phyloP scores from a whole-genome alignment of 2,797 vertebrate genomes.

The Lutjanus campechanus region DNA sequence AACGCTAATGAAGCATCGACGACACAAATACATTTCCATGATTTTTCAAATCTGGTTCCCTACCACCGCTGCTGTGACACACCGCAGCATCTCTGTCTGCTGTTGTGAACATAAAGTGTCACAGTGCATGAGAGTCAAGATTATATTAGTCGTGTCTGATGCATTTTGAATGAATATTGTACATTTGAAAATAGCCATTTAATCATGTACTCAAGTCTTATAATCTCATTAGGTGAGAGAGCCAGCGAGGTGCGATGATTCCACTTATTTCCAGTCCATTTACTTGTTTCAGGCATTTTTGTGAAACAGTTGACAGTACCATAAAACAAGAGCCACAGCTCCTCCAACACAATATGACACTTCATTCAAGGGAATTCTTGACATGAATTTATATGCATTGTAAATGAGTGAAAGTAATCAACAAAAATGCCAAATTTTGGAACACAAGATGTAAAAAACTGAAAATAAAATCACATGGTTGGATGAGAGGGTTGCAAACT shows the following conservation, averaged over 20 bases:
- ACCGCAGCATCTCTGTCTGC: constrained; percentile 1
- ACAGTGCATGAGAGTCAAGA: constrained; percentile 4
- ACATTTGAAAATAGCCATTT: constrained; percentile 18
- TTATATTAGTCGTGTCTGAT: background rate
- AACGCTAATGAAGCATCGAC: constrained; percentile 80
- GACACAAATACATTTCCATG: constrained; percentile 69
- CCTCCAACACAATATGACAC: background rate
- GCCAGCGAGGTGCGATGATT: constrained; percentile 26
- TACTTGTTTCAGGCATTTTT: constrained; percentile 29
- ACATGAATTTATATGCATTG: background rate
- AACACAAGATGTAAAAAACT: background rate
- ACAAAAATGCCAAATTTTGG: background rate
- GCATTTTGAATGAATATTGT: background rate
- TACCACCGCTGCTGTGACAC: constrained; percentile 25
- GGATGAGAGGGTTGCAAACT: background rate
- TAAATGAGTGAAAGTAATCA: background rate
- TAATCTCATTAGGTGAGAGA: constrained; percentile 28
- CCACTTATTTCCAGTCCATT: constrained; percentile 47
- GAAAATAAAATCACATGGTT: background rate
- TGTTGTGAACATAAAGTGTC: constrained; percentile 31
- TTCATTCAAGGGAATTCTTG: background rate
- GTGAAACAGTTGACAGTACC: constrained; percentile 10
- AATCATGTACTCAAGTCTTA: background rate
- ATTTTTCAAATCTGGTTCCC: constrained; percentile 44
- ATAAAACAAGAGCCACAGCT: constrained; percentile 24